Evolutionary conservation across 2,797 vertebrate species (phyloP).

Genomic region (Tokudaia tokunoshimensis): DNA sequence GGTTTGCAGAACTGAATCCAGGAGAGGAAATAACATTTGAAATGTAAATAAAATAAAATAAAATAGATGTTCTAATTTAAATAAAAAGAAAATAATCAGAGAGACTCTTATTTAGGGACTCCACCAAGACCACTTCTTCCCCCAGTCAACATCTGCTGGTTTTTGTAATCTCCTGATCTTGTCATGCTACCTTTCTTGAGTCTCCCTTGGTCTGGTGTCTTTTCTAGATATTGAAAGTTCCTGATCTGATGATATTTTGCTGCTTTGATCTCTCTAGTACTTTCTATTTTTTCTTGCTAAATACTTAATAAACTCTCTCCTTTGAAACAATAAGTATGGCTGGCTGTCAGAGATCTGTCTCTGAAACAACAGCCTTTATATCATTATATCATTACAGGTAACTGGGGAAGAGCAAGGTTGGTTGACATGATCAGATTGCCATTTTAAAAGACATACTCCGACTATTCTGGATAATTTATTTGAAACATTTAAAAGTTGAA

Average conservation of each 20-base stretch:
- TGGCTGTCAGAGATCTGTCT: not conserved
- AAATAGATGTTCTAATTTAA: no score
- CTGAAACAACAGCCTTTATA: not conserved
- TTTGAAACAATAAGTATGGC: not conserved
- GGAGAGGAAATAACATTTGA: no score
- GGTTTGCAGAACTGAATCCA: no score
- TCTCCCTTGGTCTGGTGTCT: not conserved
- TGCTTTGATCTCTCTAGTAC: not conserved
- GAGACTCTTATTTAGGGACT: not conserved
- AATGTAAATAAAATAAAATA: no score
- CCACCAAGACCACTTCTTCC: not conserved
- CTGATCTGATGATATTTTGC: not conserved
- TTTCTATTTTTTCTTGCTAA: not conserved
- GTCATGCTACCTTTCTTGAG: not conserved
- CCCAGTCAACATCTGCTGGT: not conserved
- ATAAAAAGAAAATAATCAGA: not conserved
- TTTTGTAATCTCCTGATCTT: not conserved
- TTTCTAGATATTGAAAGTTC: not conserved
- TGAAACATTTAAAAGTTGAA: not conserved
- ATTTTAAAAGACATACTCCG: not conserved
- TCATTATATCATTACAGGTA: not conserved
- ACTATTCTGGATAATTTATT: not conserved
- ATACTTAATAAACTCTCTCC: not conserved
- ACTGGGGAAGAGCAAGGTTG: not conserved
- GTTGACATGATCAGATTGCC: constrained; percentile 5